These are phyloP conservation scores for Corvus moneduloides DNA, from an alignment of 2,113 vertebrate genomes.

Conservation along the genomic window DNA sequence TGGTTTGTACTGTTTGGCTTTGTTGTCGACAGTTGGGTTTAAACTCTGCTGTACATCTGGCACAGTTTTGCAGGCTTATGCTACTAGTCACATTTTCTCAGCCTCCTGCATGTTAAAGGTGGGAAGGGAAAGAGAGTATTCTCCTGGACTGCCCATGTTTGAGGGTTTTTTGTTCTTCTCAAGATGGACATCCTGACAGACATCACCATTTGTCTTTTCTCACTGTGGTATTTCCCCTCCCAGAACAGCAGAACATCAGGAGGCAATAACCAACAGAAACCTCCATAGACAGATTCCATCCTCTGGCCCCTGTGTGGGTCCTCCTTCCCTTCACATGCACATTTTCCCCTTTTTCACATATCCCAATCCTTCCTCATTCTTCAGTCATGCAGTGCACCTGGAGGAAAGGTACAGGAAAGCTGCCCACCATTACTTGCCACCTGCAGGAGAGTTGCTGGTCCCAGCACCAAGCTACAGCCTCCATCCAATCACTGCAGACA, in stretches of 20 bases:
- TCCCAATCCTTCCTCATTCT: not conserved
- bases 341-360: not conserved
- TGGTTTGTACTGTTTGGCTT: not conserved
- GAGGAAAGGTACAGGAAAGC: not conserved
- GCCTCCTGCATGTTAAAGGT: not conserved
- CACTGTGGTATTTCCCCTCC: not conserved
- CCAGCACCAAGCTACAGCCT: fast-evolving
- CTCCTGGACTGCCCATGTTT: not conserved
- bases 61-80: not conserved
- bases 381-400: not conserved
- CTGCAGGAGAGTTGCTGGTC: not conserved
- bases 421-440: not conserved
- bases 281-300: not conserved
- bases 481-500: not conserved
- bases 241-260: fast-evolving
- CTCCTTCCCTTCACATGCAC: not conserved
- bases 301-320: not conserved
- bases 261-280: not conserved
- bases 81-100: not conserved
- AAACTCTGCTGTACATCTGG: not conserved
- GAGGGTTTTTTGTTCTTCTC: not conserved
- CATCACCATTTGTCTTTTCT: not conserved
- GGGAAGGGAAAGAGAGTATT: not conserved
- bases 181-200: not conserved
- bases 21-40: not conserved